phyloP scores from a whole-genome alignment of 2,888 invertebrate species.

The Helleia helle region DNA sequence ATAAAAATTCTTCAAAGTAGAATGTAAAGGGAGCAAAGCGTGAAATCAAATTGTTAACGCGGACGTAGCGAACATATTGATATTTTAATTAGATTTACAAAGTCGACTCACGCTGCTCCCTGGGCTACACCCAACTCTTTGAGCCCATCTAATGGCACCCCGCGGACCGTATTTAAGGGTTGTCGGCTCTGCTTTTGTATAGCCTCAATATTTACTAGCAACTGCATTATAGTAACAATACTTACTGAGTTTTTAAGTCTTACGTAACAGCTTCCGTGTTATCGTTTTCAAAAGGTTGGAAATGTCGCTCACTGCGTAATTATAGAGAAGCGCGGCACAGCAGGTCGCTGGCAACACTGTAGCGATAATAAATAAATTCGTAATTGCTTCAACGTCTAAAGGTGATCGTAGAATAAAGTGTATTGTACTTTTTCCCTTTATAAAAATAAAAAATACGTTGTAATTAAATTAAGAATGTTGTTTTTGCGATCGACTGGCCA shows the following conservation, averaged over 20 bases:
- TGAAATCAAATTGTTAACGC: constrained; percentile 70
- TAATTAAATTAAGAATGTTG: constrained; percentile 1
- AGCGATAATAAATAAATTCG: constrained; percentile 42
- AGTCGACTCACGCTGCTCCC: constrained; percentile 50
- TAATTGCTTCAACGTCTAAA: constrained; percentile 56
- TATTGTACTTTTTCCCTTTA: constrained; percentile 14
- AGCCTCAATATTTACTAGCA: constrained; percentile 72
- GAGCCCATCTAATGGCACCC: constrained; percentile 69
- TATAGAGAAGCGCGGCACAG: constrained; percentile 61
- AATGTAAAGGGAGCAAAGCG: constrained; percentile 45
- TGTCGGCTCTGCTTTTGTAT: constrained; percentile 60
- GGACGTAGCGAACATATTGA: constrained; percentile 68
- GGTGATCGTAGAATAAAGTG: constrained; percentile 32
- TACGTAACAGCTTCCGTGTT: constrained; percentile 68
- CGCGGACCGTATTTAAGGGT: constrained; percentile 66
- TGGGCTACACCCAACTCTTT: constrained; percentile 69
- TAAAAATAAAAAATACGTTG: constrained; percentile 13
- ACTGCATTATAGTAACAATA: constrained; percentile 72
- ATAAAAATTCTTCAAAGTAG: constrained; percentile 6
- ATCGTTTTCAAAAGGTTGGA: constrained; percentile 68
- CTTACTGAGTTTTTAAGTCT: constrained; percentile 69
- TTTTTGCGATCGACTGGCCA: too few relatives aligned
- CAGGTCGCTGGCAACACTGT: constrained; percentile 56
- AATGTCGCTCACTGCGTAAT: constrained; percentile 67
- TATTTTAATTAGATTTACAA: constrained; percentile 75